Percentiles rank a stretch among this genome's conserved stretches.
These are phyloP conservation scores for Muntiacus muntjak DNA, from an alignment of 2,113 vertebrate species.

Conservation along the genomic window DNA sequence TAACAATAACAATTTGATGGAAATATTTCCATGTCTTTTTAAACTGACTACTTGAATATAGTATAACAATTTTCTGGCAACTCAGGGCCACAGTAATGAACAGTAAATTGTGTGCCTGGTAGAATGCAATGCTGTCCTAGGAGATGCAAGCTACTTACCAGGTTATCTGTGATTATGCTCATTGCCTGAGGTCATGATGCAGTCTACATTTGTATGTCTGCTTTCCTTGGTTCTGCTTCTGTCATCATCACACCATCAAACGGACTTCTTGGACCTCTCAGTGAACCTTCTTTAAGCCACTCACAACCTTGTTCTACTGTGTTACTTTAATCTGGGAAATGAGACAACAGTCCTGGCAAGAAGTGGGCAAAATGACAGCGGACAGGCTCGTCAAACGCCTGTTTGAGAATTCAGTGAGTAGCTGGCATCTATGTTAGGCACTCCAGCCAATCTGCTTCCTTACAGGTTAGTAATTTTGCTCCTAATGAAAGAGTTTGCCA, in stretches of 20 bases:
- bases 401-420: not conserved
- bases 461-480: not conserved
- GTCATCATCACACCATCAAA: not conserved
- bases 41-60: not conserved
- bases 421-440: not conserved
- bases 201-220: not conserved
- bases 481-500: not conserved
- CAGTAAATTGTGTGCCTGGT: not conserved
- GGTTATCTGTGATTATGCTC: not conserved
- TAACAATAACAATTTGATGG: not conserved
- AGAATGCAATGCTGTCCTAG: not conserved
- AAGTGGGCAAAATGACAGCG: not conserved
- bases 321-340: not conserved
- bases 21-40: not conserved
- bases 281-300: not conserved
- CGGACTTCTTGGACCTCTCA: not conserved
- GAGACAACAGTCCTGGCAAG: not conserved
- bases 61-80: not conserved
- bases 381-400: not conserved
- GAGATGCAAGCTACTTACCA: not conserved
- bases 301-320: not conserved
- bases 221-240: not conserved
- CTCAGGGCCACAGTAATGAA: not conserved
- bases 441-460: not conserved
- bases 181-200: not conserved